These are phyloP conservation scores for Corvus moneduloides DNA, from an alignment of 2,113 vertebrate genomes.

Conservation along the genomic window DNA sequence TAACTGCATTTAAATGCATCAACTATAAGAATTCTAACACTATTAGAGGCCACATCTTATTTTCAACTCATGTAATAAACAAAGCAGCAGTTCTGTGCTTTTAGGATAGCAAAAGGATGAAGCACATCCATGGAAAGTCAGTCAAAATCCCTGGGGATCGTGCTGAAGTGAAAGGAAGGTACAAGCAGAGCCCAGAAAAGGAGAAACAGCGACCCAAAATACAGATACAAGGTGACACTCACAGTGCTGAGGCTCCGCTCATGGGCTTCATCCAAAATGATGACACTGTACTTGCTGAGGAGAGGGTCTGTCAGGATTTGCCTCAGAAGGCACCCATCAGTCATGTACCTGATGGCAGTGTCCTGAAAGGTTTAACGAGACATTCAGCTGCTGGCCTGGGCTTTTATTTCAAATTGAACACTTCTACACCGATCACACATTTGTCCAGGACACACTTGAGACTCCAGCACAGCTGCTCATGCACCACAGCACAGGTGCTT, in stretches of 20 bases:
- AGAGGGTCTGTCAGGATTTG: conserved; percentile 86
- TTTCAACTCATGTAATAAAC: background rate
- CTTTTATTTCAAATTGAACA: background rate
- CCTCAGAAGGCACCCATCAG: conserved; percentile 92
- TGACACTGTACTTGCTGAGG: conserved; percentile 87
- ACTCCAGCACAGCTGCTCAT: fast-evolving
- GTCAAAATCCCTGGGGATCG: background rate
- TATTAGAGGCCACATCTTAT: background rate
- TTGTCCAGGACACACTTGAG: background rate
- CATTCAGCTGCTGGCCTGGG: background rate
- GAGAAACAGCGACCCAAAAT: background rate
- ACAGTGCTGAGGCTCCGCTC: conserved; percentile 96
- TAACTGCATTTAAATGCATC: background rate
- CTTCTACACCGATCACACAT: background rate
- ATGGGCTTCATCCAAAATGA: conserved; percentile 95
- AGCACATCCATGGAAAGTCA: background rate
- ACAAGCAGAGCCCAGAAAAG: background rate
- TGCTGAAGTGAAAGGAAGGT: background rate
- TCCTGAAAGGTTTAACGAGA: conserved; percentile 71
- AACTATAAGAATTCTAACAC: background rate
- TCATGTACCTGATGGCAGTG: conserved; percentile 94
- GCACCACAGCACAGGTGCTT: background rate
- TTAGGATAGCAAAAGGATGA: background rate
- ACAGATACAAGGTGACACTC: conserved; percentile 25
- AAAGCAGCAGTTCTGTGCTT: background rate